Evolutionary conservation across 2,888 invertebrate species (phyloP).

Genomic region (Agonopterix subpropinquella): DNA sequence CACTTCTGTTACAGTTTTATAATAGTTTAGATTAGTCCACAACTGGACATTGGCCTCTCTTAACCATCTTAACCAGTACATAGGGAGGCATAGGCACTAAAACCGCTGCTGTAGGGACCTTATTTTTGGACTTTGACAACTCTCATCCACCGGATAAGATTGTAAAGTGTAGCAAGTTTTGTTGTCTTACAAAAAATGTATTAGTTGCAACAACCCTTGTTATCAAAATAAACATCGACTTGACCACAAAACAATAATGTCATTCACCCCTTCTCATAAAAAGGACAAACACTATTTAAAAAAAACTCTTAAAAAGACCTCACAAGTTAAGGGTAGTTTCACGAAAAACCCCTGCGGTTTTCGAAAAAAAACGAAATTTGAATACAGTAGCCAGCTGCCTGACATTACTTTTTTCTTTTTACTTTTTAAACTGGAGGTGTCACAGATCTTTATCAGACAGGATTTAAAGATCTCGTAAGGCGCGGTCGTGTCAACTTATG

Average conservation of each 20-base stretch:
- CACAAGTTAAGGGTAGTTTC: constrained; percentile 55
- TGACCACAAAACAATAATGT: constrained; percentile 39
- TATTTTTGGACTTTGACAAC: too few species aligned
- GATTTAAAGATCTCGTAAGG: constrained; percentile 68
- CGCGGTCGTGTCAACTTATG: constrained; percentile 53
- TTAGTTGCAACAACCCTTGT: constrained; percentile 2
- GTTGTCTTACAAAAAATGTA: too few species aligned
- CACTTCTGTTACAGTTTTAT: too few species aligned
- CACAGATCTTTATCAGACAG: constrained; percentile 69
- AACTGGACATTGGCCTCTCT: too few species aligned
- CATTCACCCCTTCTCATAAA: constrained; percentile 32
- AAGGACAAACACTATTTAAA: constrained; percentile 27
- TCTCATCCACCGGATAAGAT: too few species aligned
- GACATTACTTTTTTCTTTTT: constrained; percentile 41
- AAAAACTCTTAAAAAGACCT: constrained; percentile 46
- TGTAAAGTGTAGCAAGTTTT: too few species aligned
- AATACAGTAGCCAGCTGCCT: constrained; percentile 64
- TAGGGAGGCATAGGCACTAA: too few species aligned
- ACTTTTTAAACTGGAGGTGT: constrained; percentile 48
- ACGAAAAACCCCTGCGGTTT: constrained; percentile 46
- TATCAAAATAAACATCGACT: constrained; percentile 32
- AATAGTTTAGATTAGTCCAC: too few species aligned
- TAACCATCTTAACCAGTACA: too few species aligned
- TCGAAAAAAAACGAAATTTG: constrained; percentile 53
- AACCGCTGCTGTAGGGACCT: too few species aligned